These are phyloP conservation scores for Hypselothyrea guttata DNA, from an alignment of 2,888 invertebrate genomes.

Conservation along the genomic window DNA sequence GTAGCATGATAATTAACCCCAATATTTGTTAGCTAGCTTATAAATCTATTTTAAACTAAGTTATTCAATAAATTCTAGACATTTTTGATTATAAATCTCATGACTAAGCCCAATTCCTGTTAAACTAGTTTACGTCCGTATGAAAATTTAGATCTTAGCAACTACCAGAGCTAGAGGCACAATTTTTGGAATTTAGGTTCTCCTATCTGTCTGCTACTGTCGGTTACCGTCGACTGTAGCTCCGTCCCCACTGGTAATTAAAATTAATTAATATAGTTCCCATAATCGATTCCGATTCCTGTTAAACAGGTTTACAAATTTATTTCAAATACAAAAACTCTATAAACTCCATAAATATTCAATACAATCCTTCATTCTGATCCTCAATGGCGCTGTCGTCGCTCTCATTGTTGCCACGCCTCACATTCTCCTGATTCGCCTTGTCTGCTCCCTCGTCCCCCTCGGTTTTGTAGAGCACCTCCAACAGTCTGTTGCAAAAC, in stretches of 20 bases:
- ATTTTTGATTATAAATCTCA: too few relatives aligned
- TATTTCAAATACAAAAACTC: conserved; percentile 14
- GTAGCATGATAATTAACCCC: background rate
- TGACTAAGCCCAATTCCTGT: too few relatives aligned
- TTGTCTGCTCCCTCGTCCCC: conserved; percentile 2
- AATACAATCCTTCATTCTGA: conserved; percentile 43
- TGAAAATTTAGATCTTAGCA: too few relatives aligned
- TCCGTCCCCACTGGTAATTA: too few relatives aligned
- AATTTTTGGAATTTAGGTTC: too few relatives aligned
- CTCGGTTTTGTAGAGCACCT: conserved; percentile 57
- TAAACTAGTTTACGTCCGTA: too few relatives aligned
- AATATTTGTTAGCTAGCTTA: background rate
- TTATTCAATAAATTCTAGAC: background rate
- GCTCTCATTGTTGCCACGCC: too few relatives aligned
- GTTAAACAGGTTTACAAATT: background rate
- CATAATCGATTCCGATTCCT: conserved; percentile 1
- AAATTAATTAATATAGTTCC: too few relatives aligned
- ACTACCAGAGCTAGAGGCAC: too few relatives aligned
- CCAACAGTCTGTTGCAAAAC: conserved; percentile 60
- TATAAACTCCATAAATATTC: background rate
- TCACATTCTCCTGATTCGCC: background rate
- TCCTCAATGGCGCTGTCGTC: conserved; percentile 12
- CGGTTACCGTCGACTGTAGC: too few relatives aligned
- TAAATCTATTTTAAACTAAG: conserved; percentile 11
- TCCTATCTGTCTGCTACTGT: too few relatives aligned